A percentile compares a stretch with the other conserved stretches of the same genome.
Conservation (phyloP, 1,140 invertebrate species). For the Apis cerana region DNA sequence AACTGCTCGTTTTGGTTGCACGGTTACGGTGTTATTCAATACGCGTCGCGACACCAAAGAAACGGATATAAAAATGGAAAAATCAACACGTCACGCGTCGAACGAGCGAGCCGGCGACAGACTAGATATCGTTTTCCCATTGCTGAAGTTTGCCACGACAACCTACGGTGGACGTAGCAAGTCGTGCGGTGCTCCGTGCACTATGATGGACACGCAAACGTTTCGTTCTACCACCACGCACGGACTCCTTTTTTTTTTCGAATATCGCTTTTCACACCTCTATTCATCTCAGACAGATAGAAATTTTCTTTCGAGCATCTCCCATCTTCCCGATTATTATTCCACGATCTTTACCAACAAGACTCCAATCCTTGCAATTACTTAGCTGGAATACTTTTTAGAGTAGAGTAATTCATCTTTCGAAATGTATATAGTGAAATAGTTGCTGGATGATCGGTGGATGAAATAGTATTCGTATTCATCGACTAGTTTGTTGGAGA, state of each 20-base stretch:
- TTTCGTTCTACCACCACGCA: background rate
- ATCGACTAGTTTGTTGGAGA: background rate
- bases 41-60: background rate
- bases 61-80: background rate
- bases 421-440: background rate
- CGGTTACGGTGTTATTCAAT: background rate
- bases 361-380: too few relatives aligned
- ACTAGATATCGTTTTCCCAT: constrained; percentile 21
- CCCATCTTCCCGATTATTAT: too few relatives aligned
- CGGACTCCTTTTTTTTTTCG: background rate
- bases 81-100: constrained; percentile 11
- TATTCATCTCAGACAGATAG: too few relatives aligned
- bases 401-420: background rate
- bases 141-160: constrained; percentile 13
- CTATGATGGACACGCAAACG: background rate
- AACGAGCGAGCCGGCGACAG: background rate
- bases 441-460: background rate
- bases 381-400: too few relatives aligned
- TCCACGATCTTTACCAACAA: too few relatives aligned
- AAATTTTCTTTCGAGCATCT: too few relatives aligned
- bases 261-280: background rate
- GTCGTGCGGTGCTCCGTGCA: background rate
- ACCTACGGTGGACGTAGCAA: background rate
- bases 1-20: constrained; percentile 19
- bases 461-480: constrained; percentile 1